Evolutionary conservation across 1,140 invertebrate genomes (phyloP), one percentile per base, ranked within the genome.

Genomic region (Maniola jurtina): DNA sequence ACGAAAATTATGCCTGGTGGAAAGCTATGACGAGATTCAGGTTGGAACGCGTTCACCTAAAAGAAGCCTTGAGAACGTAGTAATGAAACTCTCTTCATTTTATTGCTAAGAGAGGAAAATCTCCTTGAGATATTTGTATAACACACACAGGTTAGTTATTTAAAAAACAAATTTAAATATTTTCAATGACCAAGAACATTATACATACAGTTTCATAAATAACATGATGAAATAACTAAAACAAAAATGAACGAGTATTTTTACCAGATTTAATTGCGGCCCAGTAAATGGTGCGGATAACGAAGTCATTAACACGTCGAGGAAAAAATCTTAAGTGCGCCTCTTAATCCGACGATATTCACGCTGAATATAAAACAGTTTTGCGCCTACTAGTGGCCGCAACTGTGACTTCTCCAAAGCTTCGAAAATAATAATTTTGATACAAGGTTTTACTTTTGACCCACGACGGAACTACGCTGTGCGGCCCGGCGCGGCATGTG

Each of bases 241-340:
- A n/a, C 10, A 36, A 55, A 55, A 35, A 55, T 35, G 55, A 16
- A 7, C 35, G 10, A 56, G 16, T 52, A 25, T 52, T 52, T 54
- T 11, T 34, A 34, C 34, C 25, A 11, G 33, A 55, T 55, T 55
- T 34, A 55, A 55, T 55, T 55, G 34, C 25, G 33, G 52, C 15
- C 13, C 5, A 40, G 14, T 57, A 40, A 57, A 57, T 38, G n/a
- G 55, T 57, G n/a, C 36, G 55, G 55, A 57, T 36, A 57, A 40
- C 11, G n/a, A 57, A 57, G 55, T 57, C 34, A 40, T 57, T 57
- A 57, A 57, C 36, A 57, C 14, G 34, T 4, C 36, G 55, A 36
- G 55, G 54, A 56, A 38, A 45, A 57, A 57, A 38, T 57, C 55
- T 57, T 57, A 57, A 57, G 55, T 57, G 55, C 35, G 35, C 14